These are phyloP conservation scores for Microctonus aethiopoides DNA, from an alignment of 2,888 invertebrate genomes.

Conservation along the genomic window DNA sequence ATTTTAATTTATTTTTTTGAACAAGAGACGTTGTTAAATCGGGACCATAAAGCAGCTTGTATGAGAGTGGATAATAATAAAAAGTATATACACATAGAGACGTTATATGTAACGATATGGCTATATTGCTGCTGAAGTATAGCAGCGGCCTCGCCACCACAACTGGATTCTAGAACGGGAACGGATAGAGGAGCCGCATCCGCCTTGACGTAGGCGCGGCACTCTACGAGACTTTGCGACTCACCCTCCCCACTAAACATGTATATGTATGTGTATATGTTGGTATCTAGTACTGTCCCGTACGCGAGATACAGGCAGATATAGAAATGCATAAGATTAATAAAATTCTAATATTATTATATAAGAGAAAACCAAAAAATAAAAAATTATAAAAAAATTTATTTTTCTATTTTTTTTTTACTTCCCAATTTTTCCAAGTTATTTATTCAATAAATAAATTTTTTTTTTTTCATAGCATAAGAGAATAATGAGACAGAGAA, in stretches of 20 bases:
- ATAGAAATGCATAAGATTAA: too few relatives aligned
- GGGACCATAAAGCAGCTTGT: neutral
- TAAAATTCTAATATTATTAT: too few relatives aligned
- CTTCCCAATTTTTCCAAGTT: too few relatives aligned
- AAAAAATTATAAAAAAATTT: too few relatives aligned
- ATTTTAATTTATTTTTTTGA: neutral
- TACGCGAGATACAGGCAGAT: too few relatives aligned
- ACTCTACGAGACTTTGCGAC: conserved; percentile 40
- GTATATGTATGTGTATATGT: too few relatives aligned
- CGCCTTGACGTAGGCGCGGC: conserved; percentile 51
- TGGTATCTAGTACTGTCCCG: too few relatives aligned
- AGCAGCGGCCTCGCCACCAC: conserved; percentile 33
- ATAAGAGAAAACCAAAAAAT: too few relatives aligned
- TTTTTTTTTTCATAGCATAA: too few relatives aligned
- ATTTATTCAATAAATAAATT: too few relatives aligned
- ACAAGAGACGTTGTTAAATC: neutral
- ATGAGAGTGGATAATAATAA: neutral
- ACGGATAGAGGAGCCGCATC: conserved; percentile 56
- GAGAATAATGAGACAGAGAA: neutral
- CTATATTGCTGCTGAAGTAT: neutral
- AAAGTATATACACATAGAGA: neutral
- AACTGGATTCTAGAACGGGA: conserved; percentile 59
- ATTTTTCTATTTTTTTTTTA: too few relatives aligned
- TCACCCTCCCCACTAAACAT: neutral
- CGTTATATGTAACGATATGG: conserved; percentile 1